Evolutionary conservation across 2,113 vertebrate genomes (phyloP).

Genomic region (Psittacula cyanocephala): DNA sequence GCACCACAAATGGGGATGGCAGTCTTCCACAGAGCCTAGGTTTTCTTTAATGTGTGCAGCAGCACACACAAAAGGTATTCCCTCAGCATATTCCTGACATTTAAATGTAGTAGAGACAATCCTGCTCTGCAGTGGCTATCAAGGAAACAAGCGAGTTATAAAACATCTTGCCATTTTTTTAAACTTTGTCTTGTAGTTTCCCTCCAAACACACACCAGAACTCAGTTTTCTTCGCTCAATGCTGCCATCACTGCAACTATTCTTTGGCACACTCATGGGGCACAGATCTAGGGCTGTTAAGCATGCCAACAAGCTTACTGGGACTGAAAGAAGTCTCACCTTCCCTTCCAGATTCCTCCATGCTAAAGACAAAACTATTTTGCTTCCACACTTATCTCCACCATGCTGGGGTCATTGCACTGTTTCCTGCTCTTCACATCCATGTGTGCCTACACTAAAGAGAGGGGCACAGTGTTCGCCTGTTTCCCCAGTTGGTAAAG

Average conservation of each 20-base stretch:
- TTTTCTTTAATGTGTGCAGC: background rate
- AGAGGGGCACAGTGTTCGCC: background rate
- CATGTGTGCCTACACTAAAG: fast-evolving
- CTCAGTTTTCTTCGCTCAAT: background rate
- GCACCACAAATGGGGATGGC: background rate
- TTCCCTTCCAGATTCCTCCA: background rate
- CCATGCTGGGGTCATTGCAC: background rate
- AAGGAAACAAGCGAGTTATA: background rate
- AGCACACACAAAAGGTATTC: background rate
- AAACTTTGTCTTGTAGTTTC: background rate
- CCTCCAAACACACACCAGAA: background rate
- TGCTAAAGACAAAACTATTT: background rate
- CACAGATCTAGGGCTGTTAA: background rate
- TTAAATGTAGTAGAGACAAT: background rate
- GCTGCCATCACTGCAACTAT: background rate
- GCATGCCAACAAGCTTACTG: background rate
- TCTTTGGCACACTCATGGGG: background rate
- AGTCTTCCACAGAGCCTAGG: background rate
- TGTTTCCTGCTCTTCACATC: background rate
- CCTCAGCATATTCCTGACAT: background rate
- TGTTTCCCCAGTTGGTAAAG: background rate
- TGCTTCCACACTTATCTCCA: background rate
- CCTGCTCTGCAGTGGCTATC: background rate
- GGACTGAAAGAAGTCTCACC: background rate
- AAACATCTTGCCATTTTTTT: background rate